phyloP scores from a whole-genome alignment of 1,140 invertebrate species.

The Drosophila parvula region DNA sequence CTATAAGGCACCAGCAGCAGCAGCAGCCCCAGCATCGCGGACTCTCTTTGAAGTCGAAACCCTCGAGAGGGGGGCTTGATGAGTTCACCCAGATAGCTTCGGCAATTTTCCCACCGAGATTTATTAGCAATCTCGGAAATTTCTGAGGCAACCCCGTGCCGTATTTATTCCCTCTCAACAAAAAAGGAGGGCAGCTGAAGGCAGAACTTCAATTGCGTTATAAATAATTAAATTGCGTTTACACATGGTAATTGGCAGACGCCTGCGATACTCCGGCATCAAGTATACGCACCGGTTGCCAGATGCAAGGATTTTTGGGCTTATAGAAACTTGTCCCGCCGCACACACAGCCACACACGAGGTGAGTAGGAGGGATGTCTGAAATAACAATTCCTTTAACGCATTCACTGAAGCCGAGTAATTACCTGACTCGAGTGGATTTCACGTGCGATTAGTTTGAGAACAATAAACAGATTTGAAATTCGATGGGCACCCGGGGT shows the following conservation, averaged over 20 bases:
- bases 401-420: conserved; percentile 19
- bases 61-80: conserved; percentile 37
- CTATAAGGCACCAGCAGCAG: conserved; percentile 14
- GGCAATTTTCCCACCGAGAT: conserved; percentile 31
- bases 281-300: conserved; percentile 4
- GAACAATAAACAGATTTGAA: conserved; percentile 31
- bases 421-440: conserved; percentile 27
- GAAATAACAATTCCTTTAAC: conserved; percentile 15
- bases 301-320: conserved; percentile 21
- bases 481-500: not conserved
- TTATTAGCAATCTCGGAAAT: conserved; percentile 34
- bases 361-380: no score
- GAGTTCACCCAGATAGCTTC: conserved; percentile 28
- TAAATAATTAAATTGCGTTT: conserved; percentile 73
- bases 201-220: conserved; percentile 68
- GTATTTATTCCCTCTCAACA: conserved; percentile 21
- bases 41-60: conserved; percentile 47
- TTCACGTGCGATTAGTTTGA: conserved; percentile 32
- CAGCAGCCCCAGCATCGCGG: conserved; percentile 10
- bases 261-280: conserved; percentile 18
- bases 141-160: conserved; percentile 29
- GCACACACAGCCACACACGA: not conserved
- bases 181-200: conserved; percentile 17
- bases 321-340: conserved; percentile 11
- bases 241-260: conserved; percentile 63